phyloP scores from a whole-genome alignment of 2,113 vertebrate species.

The Peromyscus californicus region DNA sequence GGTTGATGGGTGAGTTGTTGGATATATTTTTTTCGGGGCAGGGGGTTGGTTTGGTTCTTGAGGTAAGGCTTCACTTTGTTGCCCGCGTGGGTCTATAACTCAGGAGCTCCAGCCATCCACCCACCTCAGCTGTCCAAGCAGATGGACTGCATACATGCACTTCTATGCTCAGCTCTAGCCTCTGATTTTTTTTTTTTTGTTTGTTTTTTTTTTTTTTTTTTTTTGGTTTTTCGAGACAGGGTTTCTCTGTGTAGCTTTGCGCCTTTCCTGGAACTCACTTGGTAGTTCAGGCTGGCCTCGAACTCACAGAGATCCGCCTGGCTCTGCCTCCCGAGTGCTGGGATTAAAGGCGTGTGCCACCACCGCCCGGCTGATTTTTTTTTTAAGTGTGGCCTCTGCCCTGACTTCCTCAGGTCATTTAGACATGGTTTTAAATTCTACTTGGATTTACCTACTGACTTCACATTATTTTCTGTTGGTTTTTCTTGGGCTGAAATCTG shows the following conservation, averaged over 20 bases:
- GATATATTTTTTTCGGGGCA: too few relatives aligned
- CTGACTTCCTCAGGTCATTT: background rate
- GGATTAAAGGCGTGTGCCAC: too few relatives aligned
- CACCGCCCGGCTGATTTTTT: too few relatives aligned
- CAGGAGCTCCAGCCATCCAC: background rate
- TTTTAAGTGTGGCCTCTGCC: background rate
- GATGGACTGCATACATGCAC: background rate
- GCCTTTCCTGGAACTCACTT: too few relatives aligned
- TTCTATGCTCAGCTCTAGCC: background rate
- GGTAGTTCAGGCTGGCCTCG: too few relatives aligned
- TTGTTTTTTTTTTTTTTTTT: too few relatives aligned
- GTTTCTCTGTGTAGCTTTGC: too few relatives aligned
- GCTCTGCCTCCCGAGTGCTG: too few relatives aligned
- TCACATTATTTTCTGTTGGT: background rate
- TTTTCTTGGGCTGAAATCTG: background rate
- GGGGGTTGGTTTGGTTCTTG: background rate
- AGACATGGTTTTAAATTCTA: background rate
- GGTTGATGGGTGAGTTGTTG: background rate
- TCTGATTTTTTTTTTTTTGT: background rate
- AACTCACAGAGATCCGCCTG: too few relatives aligned
- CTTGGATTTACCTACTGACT: background rate
- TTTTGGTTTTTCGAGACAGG: too few relatives aligned
- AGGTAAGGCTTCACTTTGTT: background rate
- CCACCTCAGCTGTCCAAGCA: background rate
- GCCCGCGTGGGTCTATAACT: background rate